phyloP scores from a whole-genome alignment of 2,888 invertebrate species.

The Thysanoteuthis rhombus region DNA sequence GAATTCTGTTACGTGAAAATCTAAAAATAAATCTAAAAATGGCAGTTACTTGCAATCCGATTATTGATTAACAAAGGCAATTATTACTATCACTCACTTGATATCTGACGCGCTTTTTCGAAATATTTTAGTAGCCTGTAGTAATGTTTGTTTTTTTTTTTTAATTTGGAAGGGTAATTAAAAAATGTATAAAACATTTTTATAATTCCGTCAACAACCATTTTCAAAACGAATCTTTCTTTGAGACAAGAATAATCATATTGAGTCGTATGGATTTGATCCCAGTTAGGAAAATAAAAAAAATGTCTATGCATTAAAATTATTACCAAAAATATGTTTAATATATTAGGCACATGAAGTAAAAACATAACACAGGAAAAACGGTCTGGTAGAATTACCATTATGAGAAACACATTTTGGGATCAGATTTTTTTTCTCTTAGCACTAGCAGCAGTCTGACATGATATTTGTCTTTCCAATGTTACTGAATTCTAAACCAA shows the following conservation, averaged over 20 bases:
- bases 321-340: neutral
- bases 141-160: neutral
- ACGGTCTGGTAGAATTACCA: neutral
- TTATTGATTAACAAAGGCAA: neutral
- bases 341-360: neutral
- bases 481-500: neutral
- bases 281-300: neutral
- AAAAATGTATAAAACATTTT: neutral
- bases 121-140: neutral
- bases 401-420: neutral
- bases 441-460: neutral
- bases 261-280: neutral
- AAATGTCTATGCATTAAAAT: neutral
- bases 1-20: neutral
- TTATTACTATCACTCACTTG: neutral
- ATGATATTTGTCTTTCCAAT: neutral
- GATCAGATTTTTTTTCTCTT: neutral
- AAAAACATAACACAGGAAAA: neutral
- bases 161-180: neutral
- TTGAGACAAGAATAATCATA: neutral
- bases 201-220: neutral
- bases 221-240: neutral
- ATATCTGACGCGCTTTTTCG: neutral
- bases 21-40: neutral
- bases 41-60: slow-evolving; percentile 1